These are phyloP conservation scores for Sterna hirundo DNA, from an alignment of 2,113 vertebrate species.

Conservation along the genomic window DNA sequence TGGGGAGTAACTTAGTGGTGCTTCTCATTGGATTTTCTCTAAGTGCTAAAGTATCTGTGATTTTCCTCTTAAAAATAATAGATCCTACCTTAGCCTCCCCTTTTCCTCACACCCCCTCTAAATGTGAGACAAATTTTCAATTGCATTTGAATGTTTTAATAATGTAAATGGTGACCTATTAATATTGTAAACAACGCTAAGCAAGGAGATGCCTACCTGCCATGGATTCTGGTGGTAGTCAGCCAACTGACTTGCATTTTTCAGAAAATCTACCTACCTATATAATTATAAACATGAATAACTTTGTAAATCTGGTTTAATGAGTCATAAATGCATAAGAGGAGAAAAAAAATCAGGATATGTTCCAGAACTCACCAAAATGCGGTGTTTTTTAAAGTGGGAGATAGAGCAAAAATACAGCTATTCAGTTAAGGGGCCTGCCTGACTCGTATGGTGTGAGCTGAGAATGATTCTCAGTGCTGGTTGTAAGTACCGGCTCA, in stretches of 20 bases:
- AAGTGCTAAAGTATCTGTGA: neutral
- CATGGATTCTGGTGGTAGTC: neutral
- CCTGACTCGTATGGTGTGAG: neutral
- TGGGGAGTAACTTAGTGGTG: neutral
- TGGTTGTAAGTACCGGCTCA: neutral
- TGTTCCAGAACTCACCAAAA: neutral
- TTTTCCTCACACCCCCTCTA: neutral
- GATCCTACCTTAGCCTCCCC: neutral
- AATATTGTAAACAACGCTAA: neutral
- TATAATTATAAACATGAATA: neutral
- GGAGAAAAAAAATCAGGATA: neutral
- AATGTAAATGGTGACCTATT: neutral
- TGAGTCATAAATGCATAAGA: neutral
- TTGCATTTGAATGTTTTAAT: neutral
- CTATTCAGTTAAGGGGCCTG: neutral
- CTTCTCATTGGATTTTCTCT: neutral
- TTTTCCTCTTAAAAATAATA: neutral
- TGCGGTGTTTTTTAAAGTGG: neutral
- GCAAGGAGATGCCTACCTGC: neutral
- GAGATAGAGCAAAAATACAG: neutral
- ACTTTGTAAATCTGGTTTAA: neutral
- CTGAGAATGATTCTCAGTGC: neutral
- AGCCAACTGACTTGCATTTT: neutral
- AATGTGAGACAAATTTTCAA: neutral
- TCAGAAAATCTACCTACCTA: neutral